A percentile compares a stretch with the other conserved stretches of the same genome.
phyloP scores from a whole-genome alignment of 2,113 vertebrate species.

The Sceloporus undulatus region DNA sequence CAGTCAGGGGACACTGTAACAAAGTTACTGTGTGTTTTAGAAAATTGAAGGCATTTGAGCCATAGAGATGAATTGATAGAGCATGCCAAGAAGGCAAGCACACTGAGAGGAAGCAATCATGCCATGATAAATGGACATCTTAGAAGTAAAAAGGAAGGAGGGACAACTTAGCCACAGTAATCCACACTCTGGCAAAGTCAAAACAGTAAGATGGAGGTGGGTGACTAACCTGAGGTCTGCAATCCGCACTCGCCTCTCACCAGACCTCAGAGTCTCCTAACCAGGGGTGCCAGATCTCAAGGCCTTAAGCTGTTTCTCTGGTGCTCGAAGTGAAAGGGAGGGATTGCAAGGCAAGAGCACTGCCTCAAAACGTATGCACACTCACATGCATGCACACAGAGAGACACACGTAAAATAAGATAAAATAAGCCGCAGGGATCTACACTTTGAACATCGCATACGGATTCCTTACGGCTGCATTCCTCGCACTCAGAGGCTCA shows the following conservation, averaged over 20 bases:
- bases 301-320: not conserved
- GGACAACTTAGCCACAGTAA: not conserved
- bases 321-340: too few relatives aligned
- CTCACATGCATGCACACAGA: too few relatives aligned
- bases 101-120: not conserved
- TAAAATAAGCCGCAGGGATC: not conserved
- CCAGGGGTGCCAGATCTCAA: not conserved
- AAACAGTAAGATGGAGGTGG: not conserved
- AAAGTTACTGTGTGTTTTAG: not conserved
- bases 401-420: not conserved
- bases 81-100: not conserved
- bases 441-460: not conserved
- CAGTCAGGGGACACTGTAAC: not conserved
- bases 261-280: not conserved
- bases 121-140: not conserved
- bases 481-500: not conserved
- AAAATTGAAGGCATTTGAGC: not conserved
- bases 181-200: not conserved
- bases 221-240: not conserved
- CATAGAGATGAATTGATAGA: slow-evolving; percentile 1
- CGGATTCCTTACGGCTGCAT: not conserved
- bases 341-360: too few relatives aligned
- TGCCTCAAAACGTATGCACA: too few relatives aligned
- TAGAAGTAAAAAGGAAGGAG: not conserved
- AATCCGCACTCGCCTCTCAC: not conserved